Conservation (phyloP, 2,888 invertebrate genomes). For the Eupelmus urozonus region DNA sequence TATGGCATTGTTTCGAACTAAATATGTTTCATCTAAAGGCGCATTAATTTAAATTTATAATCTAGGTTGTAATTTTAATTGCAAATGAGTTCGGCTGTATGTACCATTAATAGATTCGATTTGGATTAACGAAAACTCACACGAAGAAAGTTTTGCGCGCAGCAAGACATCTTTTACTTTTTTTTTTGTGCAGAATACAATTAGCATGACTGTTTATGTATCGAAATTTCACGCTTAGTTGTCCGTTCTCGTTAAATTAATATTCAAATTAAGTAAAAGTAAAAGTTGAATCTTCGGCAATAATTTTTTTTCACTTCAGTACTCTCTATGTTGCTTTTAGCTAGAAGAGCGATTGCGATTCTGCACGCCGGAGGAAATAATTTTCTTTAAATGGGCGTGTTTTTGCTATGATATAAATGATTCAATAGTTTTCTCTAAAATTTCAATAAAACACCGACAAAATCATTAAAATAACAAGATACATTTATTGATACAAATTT, state of each 20-base stretch:
- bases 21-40: background rate
- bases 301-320: background rate
- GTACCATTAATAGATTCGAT: constrained; percentile 22
- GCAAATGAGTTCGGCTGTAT: background rate
- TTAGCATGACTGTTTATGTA: constrained; percentile 12
- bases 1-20: background rate
- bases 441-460: no score
- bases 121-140: background rate
- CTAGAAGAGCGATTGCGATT: constrained; percentile 11
- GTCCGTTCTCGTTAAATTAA: constrained; percentile 16
- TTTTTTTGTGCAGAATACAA: background rate
- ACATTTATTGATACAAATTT: no score
- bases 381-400: background rate
- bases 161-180: background rate
- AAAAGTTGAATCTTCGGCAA: background rate
- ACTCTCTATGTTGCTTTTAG: background rate
- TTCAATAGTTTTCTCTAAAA: background rate
- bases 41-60: constrained; percentile 24
- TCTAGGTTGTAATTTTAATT: background rate
- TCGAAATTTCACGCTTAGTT: constrained; percentile 32
- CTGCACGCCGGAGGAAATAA: background rate
- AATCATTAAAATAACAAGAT: no score
- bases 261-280: constrained; percentile 45
- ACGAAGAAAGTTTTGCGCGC: constrained; percentile 23
- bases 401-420: no score